phyloP scores from a whole-genome alignment of 2,113 vertebrate genomes.

The Pyxicephalus adspersus region DNA sequence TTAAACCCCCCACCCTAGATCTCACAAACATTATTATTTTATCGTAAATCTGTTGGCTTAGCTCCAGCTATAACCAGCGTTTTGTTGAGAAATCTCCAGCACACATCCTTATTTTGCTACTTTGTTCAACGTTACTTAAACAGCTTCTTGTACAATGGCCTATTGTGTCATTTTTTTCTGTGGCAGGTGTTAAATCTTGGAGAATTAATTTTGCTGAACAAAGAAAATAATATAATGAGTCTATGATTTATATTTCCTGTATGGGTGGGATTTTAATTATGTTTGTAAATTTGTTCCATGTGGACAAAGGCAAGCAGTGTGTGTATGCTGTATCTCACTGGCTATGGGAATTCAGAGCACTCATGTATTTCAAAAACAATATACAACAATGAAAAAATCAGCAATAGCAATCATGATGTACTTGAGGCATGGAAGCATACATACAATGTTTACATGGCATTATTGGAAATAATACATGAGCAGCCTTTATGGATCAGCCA shows the following conservation, averaged over 20 bases:
- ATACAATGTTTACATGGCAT: too few relatives aligned
- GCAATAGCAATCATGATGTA: too few relatives aligned
- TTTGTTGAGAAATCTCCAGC: conserved; percentile 21
- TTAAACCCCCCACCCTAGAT: background rate
- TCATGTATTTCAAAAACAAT: too few relatives aligned
- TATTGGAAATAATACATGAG: too few relatives aligned
- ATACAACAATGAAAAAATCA: too few relatives aligned
- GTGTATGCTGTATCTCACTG: too few relatives aligned
- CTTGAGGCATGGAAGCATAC: too few relatives aligned
- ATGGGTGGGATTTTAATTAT: background rate
- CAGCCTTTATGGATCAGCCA: too few relatives aligned
- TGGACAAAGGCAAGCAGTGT: background rate
- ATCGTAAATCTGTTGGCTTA: background rate
- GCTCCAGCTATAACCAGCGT: conserved; percentile 3
- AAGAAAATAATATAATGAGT: conserved; percentile 2
- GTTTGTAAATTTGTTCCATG: background rate
- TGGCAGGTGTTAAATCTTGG: conserved; percentile 20
- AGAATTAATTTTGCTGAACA: conserved; percentile 17
- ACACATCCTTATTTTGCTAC: conserved; percentile 19
- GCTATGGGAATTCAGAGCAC: too few relatives aligned
- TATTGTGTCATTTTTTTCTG: conserved; percentile 45
- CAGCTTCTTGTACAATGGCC: conserved; percentile 27
- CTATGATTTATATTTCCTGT: background rate
- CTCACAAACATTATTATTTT: conserved; percentile 5
- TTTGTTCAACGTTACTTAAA: conserved; percentile 7